These are phyloP conservation scores for Isoperla grammatica DNA, from an alignment of 2,888 invertebrate species.

Conservation along the genomic window DNA sequence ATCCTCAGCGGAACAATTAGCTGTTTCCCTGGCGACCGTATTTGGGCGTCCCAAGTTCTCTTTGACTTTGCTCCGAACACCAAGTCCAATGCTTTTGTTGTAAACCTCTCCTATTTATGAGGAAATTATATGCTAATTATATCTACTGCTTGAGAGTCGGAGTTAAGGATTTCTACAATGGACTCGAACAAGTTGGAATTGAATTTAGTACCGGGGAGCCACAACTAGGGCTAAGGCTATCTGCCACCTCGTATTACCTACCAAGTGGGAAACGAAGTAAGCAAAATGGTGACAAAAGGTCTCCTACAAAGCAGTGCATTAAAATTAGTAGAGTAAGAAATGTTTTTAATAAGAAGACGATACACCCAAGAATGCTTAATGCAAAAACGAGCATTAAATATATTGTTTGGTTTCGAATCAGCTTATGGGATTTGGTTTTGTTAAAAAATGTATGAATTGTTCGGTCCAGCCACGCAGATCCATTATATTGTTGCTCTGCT, in stretches of 20 bases:
- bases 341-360: too few species aligned
- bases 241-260: too few species aligned
- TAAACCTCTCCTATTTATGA: slow-evolving; percentile 11
- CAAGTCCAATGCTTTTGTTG: neutral
- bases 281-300: slow-evolving; percentile 9
- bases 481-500: too few species aligned
- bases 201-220: slow-evolving; percentile 3
- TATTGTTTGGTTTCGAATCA: too few species aligned
- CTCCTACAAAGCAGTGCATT: neutral
- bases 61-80: slow-evolving; percentile 11
- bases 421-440: too few species aligned
- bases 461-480: too few species aligned
- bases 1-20: slow-evolving; percentile 14
- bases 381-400: too few species aligned
- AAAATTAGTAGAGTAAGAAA: too few species aligned
- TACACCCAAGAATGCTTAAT: too few species aligned
- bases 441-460: too few species aligned
- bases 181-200: slow-evolving; percentile 12
- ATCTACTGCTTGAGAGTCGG: neutral
- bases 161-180: slow-evolving; percentile 8
- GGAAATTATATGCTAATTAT: slow-evolving; percentile 17
- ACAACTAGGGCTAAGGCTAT: neutral
- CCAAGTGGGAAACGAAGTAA: neutral
- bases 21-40: neutral
- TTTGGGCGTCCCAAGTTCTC: neutral